Evolutionary conservation across 2,888 invertebrate species (phyloP), one percentile per base, ranked within the genome.

Genomic region (Steromphala cineraria): DNA sequence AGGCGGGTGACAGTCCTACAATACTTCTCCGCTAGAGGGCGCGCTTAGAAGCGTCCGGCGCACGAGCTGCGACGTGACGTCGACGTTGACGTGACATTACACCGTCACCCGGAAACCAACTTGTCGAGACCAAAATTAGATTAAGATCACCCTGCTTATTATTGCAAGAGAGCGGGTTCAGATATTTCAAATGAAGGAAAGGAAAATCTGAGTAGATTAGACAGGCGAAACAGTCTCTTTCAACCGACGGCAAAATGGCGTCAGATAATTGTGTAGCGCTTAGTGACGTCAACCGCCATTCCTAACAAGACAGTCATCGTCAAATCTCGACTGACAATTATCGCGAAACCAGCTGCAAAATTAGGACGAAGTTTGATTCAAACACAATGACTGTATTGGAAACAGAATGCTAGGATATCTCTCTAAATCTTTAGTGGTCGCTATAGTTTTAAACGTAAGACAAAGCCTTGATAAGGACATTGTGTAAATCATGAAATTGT

Each of bases 51-150:
- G 55, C 76, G 55, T 53, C 55, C 76, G 53, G 76, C 55, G 76
- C 76, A 36, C 76, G 55, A 53, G 53, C 76, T 55, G 76, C 55
- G 76, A 76, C 76, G 76, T 76, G 17, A 28, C 28, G 76, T 24
- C 53, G 53, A 55, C 76, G 53, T 36, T 76, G 40, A 53, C 76
- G 53, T 76, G 76, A 76, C 76, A 76, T 24, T 36, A 28, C 31
- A 76, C 53, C 76, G 53, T 76, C 76, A 53, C 76, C 53, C 76
- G 76, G 76, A 76, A 76, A 55, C 76, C 53, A 55, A 36, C 67
- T 80, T 56, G 55, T 71, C 67, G 21, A 19, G 31, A 19, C 71
- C 36, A 71, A 71, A 71, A 71, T 71, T 71, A 31, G 71, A 71
- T 71, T 71, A 71, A 71, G 71, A 71, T 71, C 71, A 71, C 71